Conservation (phyloP, 30 jellyfish, hydroid and myxozoan species). For the Aurelia aurita region DNA sequence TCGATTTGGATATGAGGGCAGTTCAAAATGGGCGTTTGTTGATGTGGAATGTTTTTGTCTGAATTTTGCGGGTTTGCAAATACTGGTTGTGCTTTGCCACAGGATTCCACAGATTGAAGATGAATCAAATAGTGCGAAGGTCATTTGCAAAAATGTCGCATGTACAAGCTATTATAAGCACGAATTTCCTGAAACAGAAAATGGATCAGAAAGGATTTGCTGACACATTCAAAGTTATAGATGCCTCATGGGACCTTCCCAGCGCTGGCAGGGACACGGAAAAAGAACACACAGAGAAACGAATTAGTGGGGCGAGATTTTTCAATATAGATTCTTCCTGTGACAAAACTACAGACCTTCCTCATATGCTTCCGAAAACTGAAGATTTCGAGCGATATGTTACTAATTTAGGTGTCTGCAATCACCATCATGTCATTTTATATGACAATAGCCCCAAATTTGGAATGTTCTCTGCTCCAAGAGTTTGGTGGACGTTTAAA, state of each 20-base stretch:
- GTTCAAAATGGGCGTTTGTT: not conserved
- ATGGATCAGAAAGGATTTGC: constrained; percentile 45
- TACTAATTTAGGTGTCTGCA: constrained; percentile 54
- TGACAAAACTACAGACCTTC: constrained; percentile 62
- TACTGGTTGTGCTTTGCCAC: no score
- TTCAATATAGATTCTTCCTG: constrained; percentile 84
- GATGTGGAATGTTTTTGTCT: not conserved
- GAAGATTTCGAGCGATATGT: constrained; percentile 67
- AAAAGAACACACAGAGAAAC: constrained; percentile 53
- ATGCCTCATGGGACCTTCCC: constrained; percentile 90
- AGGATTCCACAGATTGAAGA: not conserved
- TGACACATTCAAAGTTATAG: constrained; percentile 56
- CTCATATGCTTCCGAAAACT: constrained; percentile 84
- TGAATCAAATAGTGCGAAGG: constrained; percentile 25
- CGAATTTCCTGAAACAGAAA: constrained; percentile 35
- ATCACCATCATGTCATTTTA: constrained; percentile 78
- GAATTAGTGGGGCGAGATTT: constrained; percentile 75
- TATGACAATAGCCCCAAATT: constrained; percentile 75
- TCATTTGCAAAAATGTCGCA: not conserved
- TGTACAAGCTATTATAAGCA: constrained; percentile 35
- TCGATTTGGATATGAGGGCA: not conserved
- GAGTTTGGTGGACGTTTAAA: constrained; percentile 94
- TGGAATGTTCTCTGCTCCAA: constrained; percentile 88
- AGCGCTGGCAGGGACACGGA: constrained; percentile 53
- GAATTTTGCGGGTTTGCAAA: no score